phyloP scores from a whole-genome alignment of 2,797 vertebrate genomes.

The Myotis pilosus region DNA sequence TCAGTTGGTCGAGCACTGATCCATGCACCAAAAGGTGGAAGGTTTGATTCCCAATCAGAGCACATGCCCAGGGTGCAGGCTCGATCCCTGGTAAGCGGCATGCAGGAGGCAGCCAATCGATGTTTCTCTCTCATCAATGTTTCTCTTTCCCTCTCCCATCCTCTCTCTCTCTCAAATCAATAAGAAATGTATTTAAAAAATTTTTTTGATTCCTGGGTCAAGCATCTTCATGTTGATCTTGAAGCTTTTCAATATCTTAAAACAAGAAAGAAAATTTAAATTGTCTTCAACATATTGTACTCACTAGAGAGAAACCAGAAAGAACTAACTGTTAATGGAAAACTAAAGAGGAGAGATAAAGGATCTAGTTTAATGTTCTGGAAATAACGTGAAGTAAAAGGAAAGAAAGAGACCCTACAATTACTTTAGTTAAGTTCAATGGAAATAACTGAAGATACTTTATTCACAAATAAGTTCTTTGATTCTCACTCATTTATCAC shows the following conservation, averaged over 20 bases:
- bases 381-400: neutral
- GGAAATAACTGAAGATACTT: constrained; percentile 6
- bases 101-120: neutral
- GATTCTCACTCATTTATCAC: constrained; percentile 1
- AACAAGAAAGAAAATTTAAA: constrained; percentile 24
- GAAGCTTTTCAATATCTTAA: constrained; percentile 22
- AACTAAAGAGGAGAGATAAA: neutral
- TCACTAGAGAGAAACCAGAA: neutral
- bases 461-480: neutral
- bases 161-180: neutral
- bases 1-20: neutral
- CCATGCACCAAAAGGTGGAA: neutral
- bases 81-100: neutral
- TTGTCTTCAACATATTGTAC: constrained; percentile 3
- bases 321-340: neutral
- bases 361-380: neutral
- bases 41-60: neutral
- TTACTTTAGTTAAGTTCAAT: constrained; percentile 10
- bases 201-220: neutral
- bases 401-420: neutral
- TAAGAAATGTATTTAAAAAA: neutral
- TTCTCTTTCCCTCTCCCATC: neutral
- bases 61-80: neutral
- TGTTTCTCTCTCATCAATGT: neutral
- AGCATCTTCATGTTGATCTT: neutral